Percentiles rank a stretch among this genome's conserved stretches.
Conservation (phyloP, 2,113 vertebrate genomes). For the Beaufortia kweichowensis region DNA sequence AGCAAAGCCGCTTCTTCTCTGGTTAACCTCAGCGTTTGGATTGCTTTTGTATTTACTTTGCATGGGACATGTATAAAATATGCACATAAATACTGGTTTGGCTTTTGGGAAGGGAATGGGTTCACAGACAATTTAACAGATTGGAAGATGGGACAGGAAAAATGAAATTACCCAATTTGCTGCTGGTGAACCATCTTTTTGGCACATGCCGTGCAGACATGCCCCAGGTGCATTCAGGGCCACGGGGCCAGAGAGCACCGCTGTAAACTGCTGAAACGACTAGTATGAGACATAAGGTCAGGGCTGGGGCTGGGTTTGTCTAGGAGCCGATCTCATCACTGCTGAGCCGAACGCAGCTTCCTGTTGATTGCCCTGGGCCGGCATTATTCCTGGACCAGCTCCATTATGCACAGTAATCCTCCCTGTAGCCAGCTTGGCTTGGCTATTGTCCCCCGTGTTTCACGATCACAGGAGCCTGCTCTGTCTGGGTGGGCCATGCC, state of each 20-base stretch:
- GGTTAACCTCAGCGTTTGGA: slow-evolving; percentile 1
- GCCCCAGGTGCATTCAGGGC: slow-evolving; percentile 40
- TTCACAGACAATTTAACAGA: slow-evolving; percentile 26
- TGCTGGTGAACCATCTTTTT: slow-evolving; percentile 23
- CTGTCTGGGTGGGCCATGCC: slow-evolving; percentile 77
- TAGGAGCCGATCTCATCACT: slow-evolving; percentile 77
- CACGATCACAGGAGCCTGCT: slow-evolving; percentile 80
- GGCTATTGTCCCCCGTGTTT: slow-evolving; percentile 82
- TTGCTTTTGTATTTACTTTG: slow-evolving; percentile 27
- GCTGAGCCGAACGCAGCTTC: slow-evolving; percentile 92
- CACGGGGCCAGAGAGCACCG: neutral
- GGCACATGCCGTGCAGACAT: slow-evolving; percentile 26
- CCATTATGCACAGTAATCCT: slow-evolving; percentile 96
- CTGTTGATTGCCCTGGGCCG: slow-evolving; percentile 86
- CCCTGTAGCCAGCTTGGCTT: slow-evolving; percentile 83
- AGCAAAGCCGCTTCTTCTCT: slow-evolving; percentile 22
- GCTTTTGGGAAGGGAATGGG: slow-evolving; percentile 19
- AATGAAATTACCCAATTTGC: slow-evolving; percentile 33
- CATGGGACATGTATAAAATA: slow-evolving; percentile 12
- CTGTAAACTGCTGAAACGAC: slow-evolving; percentile 75
- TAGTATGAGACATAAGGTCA: slow-evolving; percentile 77
- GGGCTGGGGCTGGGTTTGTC: slow-evolving; percentile 77
- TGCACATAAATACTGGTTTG: slow-evolving; percentile 20
- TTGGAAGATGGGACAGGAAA: slow-evolving; percentile 25
- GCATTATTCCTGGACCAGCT: slow-evolving; percentile 87